These are phyloP conservation scores for Hiodon alosoides DNA, from an alignment of 2,113 vertebrate species.

Conservation along the genomic window DNA sequence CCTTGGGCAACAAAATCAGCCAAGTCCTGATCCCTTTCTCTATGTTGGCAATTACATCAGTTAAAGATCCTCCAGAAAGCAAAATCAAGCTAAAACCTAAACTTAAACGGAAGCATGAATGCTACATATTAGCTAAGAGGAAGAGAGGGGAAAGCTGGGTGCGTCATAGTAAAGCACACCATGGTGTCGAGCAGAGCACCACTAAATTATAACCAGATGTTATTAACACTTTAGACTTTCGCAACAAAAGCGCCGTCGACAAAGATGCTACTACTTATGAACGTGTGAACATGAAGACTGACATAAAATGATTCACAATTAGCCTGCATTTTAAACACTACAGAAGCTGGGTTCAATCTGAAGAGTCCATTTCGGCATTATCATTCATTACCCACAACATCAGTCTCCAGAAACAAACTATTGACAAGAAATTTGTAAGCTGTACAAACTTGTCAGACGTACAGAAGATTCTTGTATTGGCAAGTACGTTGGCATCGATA, in stretches of 20 bases:
- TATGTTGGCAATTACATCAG: constrained; percentile 1
- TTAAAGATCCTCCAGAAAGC: background rate
- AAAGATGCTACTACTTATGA: background rate
- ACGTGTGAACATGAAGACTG: background rate
- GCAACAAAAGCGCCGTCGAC: background rate
- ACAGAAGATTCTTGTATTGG: too few relatives aligned
- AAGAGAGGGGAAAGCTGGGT: constrained; percentile 34
- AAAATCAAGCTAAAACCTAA: constrained; percentile 2
- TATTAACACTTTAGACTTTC: background rate
- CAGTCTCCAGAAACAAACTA: too few relatives aligned
- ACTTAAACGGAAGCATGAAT: constrained; percentile 27
- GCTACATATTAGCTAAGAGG: constrained; percentile 39
- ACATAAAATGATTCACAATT: background rate
- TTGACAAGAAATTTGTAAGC: too few relatives aligned
- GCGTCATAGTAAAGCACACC: constrained; percentile 40
- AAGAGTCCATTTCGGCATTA: too few relatives aligned
- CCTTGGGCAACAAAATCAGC: background rate
- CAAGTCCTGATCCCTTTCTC: background rate
- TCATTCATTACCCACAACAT: too few relatives aligned
- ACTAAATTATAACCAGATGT: constrained; percentile 36
- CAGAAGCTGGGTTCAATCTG: background rate
- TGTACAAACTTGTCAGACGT: too few relatives aligned
- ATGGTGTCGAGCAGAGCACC: constrained; percentile 33
- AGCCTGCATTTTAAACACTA: background rate
- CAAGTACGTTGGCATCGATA: too few relatives aligned